phyloP scores from a whole-genome alignment of 2,888 invertebrate species.

The Meiosimyza decipiens region DNA sequence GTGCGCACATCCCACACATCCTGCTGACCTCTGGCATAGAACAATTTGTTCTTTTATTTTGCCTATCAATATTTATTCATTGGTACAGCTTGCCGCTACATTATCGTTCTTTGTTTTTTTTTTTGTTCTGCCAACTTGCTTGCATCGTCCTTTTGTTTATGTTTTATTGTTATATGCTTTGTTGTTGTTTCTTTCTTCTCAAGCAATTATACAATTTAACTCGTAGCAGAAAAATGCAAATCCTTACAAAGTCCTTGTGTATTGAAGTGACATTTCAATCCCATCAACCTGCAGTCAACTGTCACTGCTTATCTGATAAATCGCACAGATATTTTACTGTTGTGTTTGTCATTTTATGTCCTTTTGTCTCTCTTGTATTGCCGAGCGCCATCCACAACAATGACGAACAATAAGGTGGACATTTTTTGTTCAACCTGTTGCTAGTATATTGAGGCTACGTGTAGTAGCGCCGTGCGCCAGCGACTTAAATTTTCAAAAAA shows the following conservation, averaged over 20 bases:
- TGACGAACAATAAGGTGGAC: background rate
- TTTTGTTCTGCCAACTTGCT: too few species aligned
- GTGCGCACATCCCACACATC: conserved; percentile 1
- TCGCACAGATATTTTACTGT: conserved; percentile 14
- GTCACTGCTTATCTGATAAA: conserved; percentile 45
- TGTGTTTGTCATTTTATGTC: background rate
- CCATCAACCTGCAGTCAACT: conserved; percentile 36
- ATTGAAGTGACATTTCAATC: conserved; percentile 22
- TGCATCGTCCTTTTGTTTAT: conserved; percentile 11
- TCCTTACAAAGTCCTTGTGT: conserved; percentile 25
- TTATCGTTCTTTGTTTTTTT: too few species aligned
- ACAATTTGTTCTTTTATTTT: conserved; percentile 16
- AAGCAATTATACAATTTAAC: conserved; percentile 29
- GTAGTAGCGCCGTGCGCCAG: conserved; percentile 41
- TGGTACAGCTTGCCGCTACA: too few species aligned
- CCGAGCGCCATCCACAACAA: conserved; percentile 8
- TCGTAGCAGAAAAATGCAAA: conserved; percentile 24
- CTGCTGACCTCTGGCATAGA: conserved; percentile 12
- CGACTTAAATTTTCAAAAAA: conserved; percentile 31
- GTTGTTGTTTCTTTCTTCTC: conserved; percentile 39
- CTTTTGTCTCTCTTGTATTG: background rate
- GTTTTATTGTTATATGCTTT: too few species aligned
- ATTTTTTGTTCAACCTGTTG: conserved; percentile 41
- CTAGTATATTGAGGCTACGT: background rate
- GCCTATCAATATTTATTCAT: too few species aligned